phyloP scores from a whole-genome alignment of 2,113 vertebrate genomes.

The Lycocorax pyrrhopterus region DNA sequence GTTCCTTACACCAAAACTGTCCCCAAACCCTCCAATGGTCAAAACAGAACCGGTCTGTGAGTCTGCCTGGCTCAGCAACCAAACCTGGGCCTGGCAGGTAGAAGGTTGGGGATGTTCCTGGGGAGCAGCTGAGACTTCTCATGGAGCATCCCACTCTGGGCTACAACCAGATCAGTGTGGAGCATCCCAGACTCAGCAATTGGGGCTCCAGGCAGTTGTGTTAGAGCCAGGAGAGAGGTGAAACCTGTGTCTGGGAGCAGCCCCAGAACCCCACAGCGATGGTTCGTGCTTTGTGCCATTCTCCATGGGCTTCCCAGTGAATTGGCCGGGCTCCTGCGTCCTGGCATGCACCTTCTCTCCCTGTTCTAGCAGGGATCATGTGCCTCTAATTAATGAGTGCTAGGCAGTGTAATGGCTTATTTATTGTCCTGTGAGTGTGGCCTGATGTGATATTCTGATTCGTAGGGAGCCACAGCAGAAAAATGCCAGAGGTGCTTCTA shows the following conservation, averaged over 20 bases:
- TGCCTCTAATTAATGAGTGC: background rate
- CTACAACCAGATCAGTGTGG: background rate
- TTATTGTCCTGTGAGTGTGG: background rate
- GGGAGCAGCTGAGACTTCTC: background rate
- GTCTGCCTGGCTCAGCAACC: background rate
- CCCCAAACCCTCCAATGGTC: accelerated
- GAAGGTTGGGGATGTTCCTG: background rate
- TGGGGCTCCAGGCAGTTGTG: background rate
- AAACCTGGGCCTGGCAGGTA: background rate
- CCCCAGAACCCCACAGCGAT: background rate
- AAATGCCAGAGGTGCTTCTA: background rate
- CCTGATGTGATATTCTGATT: background rate
- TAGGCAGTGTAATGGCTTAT: background rate
- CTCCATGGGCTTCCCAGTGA: background rate
- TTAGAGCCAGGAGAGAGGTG: background rate
- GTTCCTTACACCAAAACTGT: background rate
- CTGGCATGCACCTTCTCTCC: background rate
- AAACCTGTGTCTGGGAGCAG: background rate
- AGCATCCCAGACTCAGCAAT: too few relatives aligned
- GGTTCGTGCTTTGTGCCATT: background rate
- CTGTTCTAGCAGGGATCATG: background rate
- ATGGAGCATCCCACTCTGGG: background rate
- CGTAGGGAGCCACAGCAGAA: background rate
- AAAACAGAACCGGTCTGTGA: accelerated
- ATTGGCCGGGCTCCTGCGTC: background rate